phyloP scores from a whole-genome alignment of 2,888 invertebrate species.

The Girardia tigrina region DNA sequence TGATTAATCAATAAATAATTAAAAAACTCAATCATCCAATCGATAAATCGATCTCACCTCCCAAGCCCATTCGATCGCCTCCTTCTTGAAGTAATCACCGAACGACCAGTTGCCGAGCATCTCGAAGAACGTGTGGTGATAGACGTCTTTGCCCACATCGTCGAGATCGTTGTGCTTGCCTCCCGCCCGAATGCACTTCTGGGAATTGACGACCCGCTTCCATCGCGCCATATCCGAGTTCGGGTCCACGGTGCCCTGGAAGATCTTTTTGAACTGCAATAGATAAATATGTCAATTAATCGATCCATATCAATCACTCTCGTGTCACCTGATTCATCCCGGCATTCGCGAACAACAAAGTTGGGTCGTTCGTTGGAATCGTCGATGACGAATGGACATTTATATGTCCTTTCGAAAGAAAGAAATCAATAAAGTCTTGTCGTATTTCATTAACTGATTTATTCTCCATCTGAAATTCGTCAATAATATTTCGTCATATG shows the following conservation, averaged over 20 bases:
- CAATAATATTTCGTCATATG: neutral
- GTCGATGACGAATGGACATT: neutral
- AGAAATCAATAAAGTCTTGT: neutral
- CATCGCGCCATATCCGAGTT: slow-evolving; percentile 83
- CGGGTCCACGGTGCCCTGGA: slow-evolving; percentile 84
- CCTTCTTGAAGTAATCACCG: slow-evolving; percentile 98
- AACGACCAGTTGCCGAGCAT: slow-evolving; percentile 99
- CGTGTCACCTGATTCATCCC: no score
- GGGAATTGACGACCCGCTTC: slow-evolving; percentile 74
- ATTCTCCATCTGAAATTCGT: neutral
- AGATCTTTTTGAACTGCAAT: slow-evolving; percentile 92
- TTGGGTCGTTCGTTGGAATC: slow-evolving; percentile 56
- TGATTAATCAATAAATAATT: no score
- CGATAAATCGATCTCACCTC: no score
- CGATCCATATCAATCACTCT: slow-evolving; percentile 63
- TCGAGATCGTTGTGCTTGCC: slow-evolving; percentile 99
- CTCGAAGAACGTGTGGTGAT: slow-evolving; percentile 99
- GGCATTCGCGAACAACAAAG: slow-evolving; percentile 88
- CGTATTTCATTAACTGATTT: neutral
- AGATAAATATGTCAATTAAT: no score
- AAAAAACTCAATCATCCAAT: no score
- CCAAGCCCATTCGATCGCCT: slow-evolving; percentile 94
- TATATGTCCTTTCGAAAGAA: neutral
- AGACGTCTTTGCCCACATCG: slow-evolving; percentile 97
- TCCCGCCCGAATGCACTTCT: slow-evolving; percentile 96